Evolutionary conservation across 2,888 invertebrate species (phyloP).

Genomic region (Macrophya annulata): DNA sequence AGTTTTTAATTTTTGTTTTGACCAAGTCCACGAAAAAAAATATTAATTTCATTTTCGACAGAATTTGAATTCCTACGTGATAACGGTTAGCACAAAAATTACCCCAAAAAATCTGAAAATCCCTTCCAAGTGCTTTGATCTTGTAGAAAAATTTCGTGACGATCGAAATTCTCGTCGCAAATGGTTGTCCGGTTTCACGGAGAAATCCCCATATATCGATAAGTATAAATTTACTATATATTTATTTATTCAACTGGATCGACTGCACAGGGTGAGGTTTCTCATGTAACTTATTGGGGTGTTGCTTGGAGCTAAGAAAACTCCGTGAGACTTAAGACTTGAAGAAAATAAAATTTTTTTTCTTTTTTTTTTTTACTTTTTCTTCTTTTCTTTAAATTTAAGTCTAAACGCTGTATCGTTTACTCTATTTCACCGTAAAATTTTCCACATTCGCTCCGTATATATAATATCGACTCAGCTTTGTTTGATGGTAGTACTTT

Average conservation of each 20-base stretch:
- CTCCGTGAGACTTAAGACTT: neutral
- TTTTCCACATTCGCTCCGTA: neutral
- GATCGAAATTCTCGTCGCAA: too few species aligned
- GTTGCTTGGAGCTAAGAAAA: neutral
- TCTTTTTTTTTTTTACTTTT: too few species aligned
- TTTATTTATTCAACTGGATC: slow-evolving; percentile 13
- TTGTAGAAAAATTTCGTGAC: too few species aligned
- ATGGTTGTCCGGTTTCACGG: too few species aligned
- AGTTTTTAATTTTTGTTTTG: too few species aligned
- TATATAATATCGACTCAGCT: neutral
- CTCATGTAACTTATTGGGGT: neutral
- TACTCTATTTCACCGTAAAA: neutral
- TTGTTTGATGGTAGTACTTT: neutral
- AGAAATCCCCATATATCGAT: too few species aligned
- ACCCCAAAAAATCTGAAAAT: too few species aligned
- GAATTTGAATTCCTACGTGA: too few species aligned
- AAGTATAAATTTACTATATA: neutral
- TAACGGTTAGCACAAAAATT: too few species aligned
- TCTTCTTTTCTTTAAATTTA: neutral
- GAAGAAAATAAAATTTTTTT: neutral
- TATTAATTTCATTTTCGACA: too few species aligned
- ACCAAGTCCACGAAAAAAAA: too few species aligned
- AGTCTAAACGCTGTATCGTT: neutral
- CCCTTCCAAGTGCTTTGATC: too few species aligned
- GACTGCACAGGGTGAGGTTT: neutral